A percentile compares a stretch with the other conserved stretches of the same genome.
phyloP scores from a whole-genome alignment of 2,113 vertebrate genomes.

The Mesoclemmys tuberculata region DNA sequence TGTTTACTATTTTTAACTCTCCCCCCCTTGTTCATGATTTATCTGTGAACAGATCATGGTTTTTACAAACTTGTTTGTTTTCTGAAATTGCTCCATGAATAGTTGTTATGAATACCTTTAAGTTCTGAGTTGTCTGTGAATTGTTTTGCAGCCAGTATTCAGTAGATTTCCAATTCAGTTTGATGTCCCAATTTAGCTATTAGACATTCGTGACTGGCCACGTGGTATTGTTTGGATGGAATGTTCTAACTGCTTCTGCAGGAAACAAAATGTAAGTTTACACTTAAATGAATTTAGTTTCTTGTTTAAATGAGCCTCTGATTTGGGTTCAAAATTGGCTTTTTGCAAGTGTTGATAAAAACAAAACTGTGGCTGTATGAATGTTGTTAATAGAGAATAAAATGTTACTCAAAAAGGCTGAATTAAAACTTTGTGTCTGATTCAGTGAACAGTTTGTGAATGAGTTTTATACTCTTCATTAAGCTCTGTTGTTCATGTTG shows the following conservation, averaged over 20 bases:
- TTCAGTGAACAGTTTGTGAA: not conserved
- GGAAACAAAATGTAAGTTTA: not conserved
- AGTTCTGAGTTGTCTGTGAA: not conserved
- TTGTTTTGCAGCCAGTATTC: not conserved
- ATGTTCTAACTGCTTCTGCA: not conserved
- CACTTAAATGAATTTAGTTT: not conserved
- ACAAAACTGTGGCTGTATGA: not conserved
- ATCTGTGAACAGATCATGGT: not conserved
- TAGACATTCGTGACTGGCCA: not conserved
- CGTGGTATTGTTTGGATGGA: not conserved
- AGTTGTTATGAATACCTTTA: not conserved
- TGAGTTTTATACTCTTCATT: not conserved
- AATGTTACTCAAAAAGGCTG: not conserved
- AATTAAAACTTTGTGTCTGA: not conserved
- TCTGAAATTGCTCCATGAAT: not conserved
- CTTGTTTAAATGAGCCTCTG: not conserved
- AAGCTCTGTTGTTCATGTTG: not conserved
- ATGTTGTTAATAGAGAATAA: not conserved
- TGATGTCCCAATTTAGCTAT: not conserved
- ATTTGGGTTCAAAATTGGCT: not conserved
- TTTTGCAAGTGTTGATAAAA: not conserved
- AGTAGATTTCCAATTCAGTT: not conserved
- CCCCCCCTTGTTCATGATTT: not conserved
- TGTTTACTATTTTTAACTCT: not conserved
- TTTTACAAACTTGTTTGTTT: not conserved